Evolutionary conservation across 2,113 vertebrate species (phyloP).

Genomic region (Rhombomys opimus): DNA sequence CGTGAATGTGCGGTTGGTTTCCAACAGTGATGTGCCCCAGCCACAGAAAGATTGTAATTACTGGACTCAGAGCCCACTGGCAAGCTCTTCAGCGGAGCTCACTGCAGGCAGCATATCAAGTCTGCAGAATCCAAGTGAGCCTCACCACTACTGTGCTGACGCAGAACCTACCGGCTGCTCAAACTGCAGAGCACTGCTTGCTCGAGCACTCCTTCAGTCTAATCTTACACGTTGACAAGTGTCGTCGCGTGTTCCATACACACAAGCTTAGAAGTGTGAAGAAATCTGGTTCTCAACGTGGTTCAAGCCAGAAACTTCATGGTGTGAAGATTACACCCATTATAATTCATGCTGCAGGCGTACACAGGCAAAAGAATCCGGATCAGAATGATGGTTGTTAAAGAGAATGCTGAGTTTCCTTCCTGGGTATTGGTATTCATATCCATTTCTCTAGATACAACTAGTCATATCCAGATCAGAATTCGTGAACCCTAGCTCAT

Average conservation of each 20-base stretch:
- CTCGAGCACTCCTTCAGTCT: not conserved
- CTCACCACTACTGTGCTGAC: not conserved
- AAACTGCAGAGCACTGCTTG: not conserved
- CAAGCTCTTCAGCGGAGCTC: not conserved
- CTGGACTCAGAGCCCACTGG: conserved; percentile 14
- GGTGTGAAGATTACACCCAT: not conserved
- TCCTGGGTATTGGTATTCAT: not conserved
- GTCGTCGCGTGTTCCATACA: not conserved
- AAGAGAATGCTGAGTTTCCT: not conserved
- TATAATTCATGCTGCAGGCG: not conserved
- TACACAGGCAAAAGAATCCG: not conserved
- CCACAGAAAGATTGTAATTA: not conserved
- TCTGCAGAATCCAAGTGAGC: not conserved
- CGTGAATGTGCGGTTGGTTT: not conserved
- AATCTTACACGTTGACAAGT: not conserved
- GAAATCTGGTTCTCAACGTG: not conserved
- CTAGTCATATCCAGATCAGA: not conserved
- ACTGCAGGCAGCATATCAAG: not conserved
- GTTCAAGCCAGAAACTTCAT: not conserved
- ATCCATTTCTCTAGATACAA: not conserved
- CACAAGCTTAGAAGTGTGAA: conserved; percentile 10
- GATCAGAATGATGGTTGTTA: not conserved
- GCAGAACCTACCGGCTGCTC: conserved; percentile 1
- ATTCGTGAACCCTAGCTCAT: conserved; percentile 37
- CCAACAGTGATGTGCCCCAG: not conserved